These are phyloP conservation scores for Polymixis lichenea DNA, from an alignment of 2,888 invertebrate genomes.

Conservation along the genomic window DNA sequence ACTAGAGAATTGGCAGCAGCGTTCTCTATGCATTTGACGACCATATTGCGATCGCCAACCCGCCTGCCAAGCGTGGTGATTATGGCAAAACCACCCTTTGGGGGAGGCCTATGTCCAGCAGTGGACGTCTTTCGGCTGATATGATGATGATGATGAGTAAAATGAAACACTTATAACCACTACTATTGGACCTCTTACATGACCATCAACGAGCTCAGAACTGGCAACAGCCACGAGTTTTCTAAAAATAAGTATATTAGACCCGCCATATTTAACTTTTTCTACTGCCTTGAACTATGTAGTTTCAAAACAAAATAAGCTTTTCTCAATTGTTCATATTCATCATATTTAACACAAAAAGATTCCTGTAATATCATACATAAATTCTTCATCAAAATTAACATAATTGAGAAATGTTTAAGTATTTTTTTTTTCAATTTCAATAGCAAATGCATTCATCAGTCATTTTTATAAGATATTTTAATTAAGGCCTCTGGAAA, in stretches of 20 bases:
- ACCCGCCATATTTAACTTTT: neutral
- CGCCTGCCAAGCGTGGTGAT: no score
- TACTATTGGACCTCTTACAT: neutral
- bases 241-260: neutral
- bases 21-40: no score
- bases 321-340: conserved; percentile 8
- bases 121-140: no score
- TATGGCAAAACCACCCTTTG: no score
- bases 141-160: no score
- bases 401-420: conserved; percentile 15
- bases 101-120: no score
- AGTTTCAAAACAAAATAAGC: conserved; percentile 17
- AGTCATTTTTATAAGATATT: neutral
- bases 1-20: no score
- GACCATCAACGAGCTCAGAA: neutral
- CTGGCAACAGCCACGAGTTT: neutral
- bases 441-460: neutral
- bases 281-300: neutral
- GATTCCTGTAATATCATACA: neutral
- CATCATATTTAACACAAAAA: conserved; percentile 38
- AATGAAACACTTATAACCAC: no score
- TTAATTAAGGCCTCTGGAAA: no score
- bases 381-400: conserved; percentile 11
- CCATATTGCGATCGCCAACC: no score
- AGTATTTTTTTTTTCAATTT: neutral